phyloP scores from a whole-genome alignment of 2,797 vertebrate species.

The Holocentrus rufus region DNA sequence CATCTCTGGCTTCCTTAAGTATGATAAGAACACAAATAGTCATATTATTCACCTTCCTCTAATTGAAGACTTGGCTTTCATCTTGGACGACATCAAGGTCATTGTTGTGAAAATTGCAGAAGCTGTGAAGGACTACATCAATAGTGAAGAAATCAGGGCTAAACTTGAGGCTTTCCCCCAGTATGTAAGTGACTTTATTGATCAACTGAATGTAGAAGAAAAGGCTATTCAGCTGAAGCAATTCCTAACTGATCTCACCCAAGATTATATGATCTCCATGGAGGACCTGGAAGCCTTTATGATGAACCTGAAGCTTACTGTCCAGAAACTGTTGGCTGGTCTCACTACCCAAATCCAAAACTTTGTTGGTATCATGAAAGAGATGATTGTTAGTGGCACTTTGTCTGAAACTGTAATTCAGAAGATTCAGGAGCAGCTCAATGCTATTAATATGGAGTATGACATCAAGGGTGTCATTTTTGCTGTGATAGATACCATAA shows the following conservation, averaged over 20 bases:
- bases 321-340: conserved; percentile 70
- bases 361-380: conserved; percentile 78
- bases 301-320: conserved; percentile 65
- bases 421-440: conserved; percentile 80
- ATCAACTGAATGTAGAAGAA: conserved; percentile 82
- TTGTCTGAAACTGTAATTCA: conserved; percentile 80
- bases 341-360: conserved; percentile 72
- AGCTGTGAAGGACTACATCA: conserved; percentile 80
- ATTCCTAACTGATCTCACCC: conserved; percentile 78
- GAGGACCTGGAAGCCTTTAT: conserved; percentile 84
- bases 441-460: conserved; percentile 82
- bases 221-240: conserved; percentile 80
- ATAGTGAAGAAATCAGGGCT: conserved; percentile 76
- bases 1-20: conserved; percentile 88
- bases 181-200: conserved; percentile 80
- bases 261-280: conserved; percentile 81
- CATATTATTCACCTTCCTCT: conserved; percentile 88
- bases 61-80: conserved; percentile 79
- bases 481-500: conserved; percentile 78
- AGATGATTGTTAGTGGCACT: conserved; percentile 74
- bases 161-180: conserved; percentile 82
- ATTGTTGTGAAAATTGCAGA: conserved; percentile 79
- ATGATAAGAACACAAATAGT: conserved; percentile 91
- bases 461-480: conserved; percentile 78
- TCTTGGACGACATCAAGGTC: conserved; percentile 84